Base-by-base conservation (phyloP, 2,888 invertebrate genomes). In the Stenichneumon culpator region DNA sequence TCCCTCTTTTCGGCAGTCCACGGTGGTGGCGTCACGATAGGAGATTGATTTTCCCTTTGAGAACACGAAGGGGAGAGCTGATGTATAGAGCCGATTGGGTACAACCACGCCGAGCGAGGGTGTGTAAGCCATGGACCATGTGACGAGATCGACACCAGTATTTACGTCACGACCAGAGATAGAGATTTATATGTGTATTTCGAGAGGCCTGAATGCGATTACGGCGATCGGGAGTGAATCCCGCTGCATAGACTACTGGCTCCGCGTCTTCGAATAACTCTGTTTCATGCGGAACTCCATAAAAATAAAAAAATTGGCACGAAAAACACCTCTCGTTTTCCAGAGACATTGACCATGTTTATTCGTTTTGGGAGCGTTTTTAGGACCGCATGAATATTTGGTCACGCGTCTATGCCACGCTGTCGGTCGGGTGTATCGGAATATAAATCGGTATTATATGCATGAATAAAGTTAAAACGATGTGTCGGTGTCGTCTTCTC, bases 31-130 rank as follows among this genome's bases (percentile, higher is more conserved):
- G 79, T 86, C 83, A 67, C 80, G 82, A 75, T 82, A 83, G 74
- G 80, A 83, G 83, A 85, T 86, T 85, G 78, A 85, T 83, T 84
- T 85, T 83, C 25, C 77, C 74, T 78, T 83, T 80, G 77, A 86
- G 79, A 78, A 82, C 39, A 16, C 67, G 36, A 67, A 80, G 78
- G 52, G 70, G 50, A 57, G 32, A 68, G 52, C 65, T 70, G 67
- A 67, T 75, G 70, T 77, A 79, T 63, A 69, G 25, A 39, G 65
- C 50, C 44, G 50, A 16, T n/a, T 50, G 39, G 69, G 50, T 60
- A 39, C 25, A 68, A 77, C 36, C 70, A 69, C 44, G 16, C 63
- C 22, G 25, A 32, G 54, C 47, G 19, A 44, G 74, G 52, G 69
- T 52, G 22, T 77, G 63, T 25, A 47, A 54, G 65, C 47, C 16